Base-by-base conservation (phyloP, 2,888 invertebrate species). In the Blastobasis lacticolella region DNA sequence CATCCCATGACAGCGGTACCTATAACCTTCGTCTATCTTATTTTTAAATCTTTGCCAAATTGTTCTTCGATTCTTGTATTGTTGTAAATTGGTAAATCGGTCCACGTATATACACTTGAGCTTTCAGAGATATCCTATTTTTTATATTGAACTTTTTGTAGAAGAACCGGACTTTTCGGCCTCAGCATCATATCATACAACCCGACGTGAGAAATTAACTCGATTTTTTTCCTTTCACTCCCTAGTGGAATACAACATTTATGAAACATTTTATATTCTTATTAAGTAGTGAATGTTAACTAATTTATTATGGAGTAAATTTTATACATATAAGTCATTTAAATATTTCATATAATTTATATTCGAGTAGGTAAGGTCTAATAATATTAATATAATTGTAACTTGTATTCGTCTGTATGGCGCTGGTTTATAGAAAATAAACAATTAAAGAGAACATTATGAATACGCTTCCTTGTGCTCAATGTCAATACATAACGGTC, bases 381-480 rank as follows among this genome's bases (percentile, higher is more conserved):
- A 78, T 66, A 73, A 62, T 73, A 68, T 69, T 67, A 63, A 60
- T 58, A 68, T 69, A 64, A 70, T 66, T 68, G 66, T 73, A 71
- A 68, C 59, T 67, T 74, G 68, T 78, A 78, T 78, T 84, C 85
- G 86, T 86, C 85, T 23, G 74, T 55, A 75, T 10, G 86, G 81
- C 86, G 86, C 86, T 87, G 86, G 86, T 85, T 81, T 68, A 53
- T 63, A 77, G 77, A 76, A 63, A 62, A 60, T 63, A 69, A 66
- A 63, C 60, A 67, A 56, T 65, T 72, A 69, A 70, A 62, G 54
- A 63, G 54, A 62, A 61, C 56, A 59, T 67, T 23, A 65, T 66
- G 53, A 69, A 71, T 82, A 85, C 80, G 86, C 87, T 86, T 88
- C 72, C 75, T 75, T 71, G 79, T 86, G 87, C 87, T 88, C 87